These are phyloP conservation scores for Ictalurus punctatus DNA, from an alignment of 2,113 vertebrate genomes.

Conservation along the genomic window DNA sequence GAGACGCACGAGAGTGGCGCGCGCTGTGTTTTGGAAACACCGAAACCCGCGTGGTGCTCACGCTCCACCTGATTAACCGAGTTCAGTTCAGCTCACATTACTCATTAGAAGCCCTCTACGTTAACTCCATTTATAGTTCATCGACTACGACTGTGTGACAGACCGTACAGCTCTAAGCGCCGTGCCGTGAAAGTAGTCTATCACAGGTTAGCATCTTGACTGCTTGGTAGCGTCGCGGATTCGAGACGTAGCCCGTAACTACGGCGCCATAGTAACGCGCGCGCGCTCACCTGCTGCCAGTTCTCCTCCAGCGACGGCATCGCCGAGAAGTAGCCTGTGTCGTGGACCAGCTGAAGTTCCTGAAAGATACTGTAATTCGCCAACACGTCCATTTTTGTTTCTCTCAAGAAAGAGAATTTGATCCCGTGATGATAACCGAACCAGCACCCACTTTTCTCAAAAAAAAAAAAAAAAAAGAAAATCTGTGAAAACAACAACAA, in stretches of 20 bases:
- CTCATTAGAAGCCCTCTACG: background rate
- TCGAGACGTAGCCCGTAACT: background rate
- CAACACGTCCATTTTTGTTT: constrained; percentile 97
- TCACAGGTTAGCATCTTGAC: background rate
- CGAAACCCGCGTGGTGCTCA: constrained; percentile 22
- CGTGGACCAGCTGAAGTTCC: constrained; percentile 99
- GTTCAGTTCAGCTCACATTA: background rate
- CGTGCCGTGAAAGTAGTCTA: background rate
- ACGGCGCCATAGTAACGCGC: constrained; percentile 26
- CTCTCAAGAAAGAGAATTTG: constrained; percentile 47
- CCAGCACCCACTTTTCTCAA: constrained; percentile 1
- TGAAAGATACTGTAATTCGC: constrained; percentile 99
- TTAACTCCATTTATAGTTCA: background rate
- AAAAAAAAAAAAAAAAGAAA: background rate
- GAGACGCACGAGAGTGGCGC: background rate
- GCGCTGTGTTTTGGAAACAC: constrained; percentile 37
- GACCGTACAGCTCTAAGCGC: too few relatives aligned
- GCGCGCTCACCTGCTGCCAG: constrained; percentile 95
- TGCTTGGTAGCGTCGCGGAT: background rate
- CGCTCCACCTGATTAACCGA: background rate
- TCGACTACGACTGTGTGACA: background rate
- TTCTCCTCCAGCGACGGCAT: constrained; percentile 99
- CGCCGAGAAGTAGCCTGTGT: constrained; percentile 99
- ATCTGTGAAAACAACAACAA: background rate
- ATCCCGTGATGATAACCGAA: constrained; percentile 1